Base-by-base conservation (phyloP, 2,113 vertebrate species). In the Nannobrachium achirus region DNA sequence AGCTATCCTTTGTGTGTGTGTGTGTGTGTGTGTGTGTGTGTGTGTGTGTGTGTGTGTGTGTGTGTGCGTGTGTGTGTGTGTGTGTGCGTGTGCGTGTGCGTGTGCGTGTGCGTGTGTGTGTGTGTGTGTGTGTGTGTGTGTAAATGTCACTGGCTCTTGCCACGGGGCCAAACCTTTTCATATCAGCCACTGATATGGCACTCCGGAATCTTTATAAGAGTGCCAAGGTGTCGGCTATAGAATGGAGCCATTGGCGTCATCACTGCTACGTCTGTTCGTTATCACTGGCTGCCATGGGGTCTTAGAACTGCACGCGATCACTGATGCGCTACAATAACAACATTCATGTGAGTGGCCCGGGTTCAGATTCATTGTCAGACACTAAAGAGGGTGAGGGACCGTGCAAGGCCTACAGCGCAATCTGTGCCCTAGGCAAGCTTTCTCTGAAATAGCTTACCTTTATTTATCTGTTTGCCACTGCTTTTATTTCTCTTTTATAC, bases 161-260 rank as follows among this genome's bases (percentile, higher is more conserved):
- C 65, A 61, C 7, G 39, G 8, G 48, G 65, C 59, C 78, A 56
- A 63, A 63, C 72, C 63, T 65, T 66, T 61, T 71, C 75, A 69
- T 59, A 69, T 76, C 56, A 81, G 56, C 6, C 53, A 7, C 25
- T 63, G 76, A 71, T 74, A 68, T 14, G 67, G 18, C 66, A 7
- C 63, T 74, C 79, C 49, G 75, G 15, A 0, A 56, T 74, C 70
- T 81, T 76, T 81, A 65, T 59, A 63, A 59, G 51, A 0, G 9
- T 71, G 82, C 82, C 82, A 84, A 50, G 59, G 25, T 1, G 42
- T 71, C 62, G 77, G 70, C 69, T 56, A n/a, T n/a, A 25, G 75
- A 42, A 18, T 8, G 15, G 44, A 61, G 72, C 48, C 1, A 3
- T n/a, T 33, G 25, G 25, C 3, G 25, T 33, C 25, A 33, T 10